phyloP scores from a whole-genome alignment of 2,797 vertebrate species.

The Rachycentron canadum region DNA sequence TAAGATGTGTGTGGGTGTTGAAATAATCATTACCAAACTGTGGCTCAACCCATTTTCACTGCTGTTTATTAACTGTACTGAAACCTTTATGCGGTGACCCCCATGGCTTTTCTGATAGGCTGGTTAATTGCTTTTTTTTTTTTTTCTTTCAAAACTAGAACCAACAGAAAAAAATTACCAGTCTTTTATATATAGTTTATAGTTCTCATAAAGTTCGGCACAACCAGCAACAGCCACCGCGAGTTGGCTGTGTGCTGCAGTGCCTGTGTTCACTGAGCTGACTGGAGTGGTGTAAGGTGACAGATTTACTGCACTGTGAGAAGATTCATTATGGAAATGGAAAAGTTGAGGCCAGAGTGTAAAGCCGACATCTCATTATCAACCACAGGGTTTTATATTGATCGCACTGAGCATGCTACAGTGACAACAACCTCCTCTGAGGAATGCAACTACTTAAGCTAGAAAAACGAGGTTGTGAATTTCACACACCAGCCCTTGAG shows the following conservation, averaged over 20 bases:
- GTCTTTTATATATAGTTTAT: too few species aligned
- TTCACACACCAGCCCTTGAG: neutral
- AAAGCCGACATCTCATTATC: constrained; percentile 27
- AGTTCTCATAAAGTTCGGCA: rapidly evolving
- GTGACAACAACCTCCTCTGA: neutral
- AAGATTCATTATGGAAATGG: constrained; percentile 43
- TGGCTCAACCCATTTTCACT: neutral
- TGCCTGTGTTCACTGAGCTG: neutral
- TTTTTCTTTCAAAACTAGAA: neutral
- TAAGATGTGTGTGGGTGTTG: constrained; percentile 7
- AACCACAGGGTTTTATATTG: constrained; percentile 24
- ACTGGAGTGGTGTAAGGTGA: constrained; percentile 5
- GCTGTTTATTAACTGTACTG: neutral
- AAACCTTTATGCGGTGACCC: neutral
- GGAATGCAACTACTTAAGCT: neutral
- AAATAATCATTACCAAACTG: neutral
- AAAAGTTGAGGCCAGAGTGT: constrained; percentile 8
- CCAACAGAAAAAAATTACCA: neutral
- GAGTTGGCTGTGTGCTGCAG: constrained; percentile 1
- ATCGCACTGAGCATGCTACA: constrained; percentile 6
- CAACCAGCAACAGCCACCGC: neutral
- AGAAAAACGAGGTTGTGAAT: constrained; percentile 20
- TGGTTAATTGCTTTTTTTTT: neutral
- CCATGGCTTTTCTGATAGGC: neutral
- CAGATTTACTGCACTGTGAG: constrained; percentile 15